Base-by-base conservation (phyloP, 2,113 vertebrate genomes). In the Stigmatopora argus region DNA sequence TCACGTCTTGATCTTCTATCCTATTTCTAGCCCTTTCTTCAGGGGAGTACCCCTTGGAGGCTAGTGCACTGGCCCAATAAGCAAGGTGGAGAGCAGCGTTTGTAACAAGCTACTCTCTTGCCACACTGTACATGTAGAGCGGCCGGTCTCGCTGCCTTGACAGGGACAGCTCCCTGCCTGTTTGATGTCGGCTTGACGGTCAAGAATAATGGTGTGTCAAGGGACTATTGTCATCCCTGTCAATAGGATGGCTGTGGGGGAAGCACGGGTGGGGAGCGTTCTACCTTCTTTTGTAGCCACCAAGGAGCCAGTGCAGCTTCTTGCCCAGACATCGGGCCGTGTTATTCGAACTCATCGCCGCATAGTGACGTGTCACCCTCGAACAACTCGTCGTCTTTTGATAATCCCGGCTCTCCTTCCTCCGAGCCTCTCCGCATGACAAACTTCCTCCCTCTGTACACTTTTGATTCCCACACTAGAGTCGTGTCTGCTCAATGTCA, bases 141-240 rank as follows among this genome's bases (percentile, higher is more conserved):
- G 84, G 89, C 91, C 91, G 89, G 92, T 92, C 91, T 92, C 92
- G 90, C 85, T 78, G 87, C 90, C 92, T 92, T 94, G 94, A 93
- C 94, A 94, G 92, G 89, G 91, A 92, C 90, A 86, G 92, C 93
- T 93, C 90, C 77, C 88, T 81, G 92, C 90, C 83, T 91, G 92
- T 96, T 96, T 98, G 95, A 99, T 95, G 93, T 94, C 84, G 89
- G 92, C 90, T 93, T 87, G 91, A 92, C 92, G 93, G 97, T 92
- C 94, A 94, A 90, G 93, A 95, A 97, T 99, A 98, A 99, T 98
- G 92, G 96, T 92, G 93, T 90, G 92, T 94, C 96, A 80, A 93
- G 97, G 96, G 97, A 98, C 94, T 83, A 89, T 95, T 98, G 96
- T 97, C 96, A 97, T 96, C 90, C 90, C 88, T 94, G 95, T 97